Conservation (phyloP, 2,888 invertebrate genomes). For the Gastrophysa polygoni region DNA sequence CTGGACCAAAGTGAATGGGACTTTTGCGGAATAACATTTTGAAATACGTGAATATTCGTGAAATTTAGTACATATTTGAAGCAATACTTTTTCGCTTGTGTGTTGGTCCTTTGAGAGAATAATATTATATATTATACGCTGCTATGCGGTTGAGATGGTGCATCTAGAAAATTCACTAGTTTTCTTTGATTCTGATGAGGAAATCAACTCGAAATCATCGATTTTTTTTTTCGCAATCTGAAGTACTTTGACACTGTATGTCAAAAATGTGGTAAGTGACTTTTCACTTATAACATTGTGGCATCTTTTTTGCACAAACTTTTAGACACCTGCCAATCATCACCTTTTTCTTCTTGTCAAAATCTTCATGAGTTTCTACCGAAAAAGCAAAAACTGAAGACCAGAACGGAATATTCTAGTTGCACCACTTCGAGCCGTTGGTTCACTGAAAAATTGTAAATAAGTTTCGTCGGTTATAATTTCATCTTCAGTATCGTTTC, state of each 20-base stretch:
- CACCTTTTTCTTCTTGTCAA: no score
- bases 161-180: no score
- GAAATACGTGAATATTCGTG: conserved; percentile 37
- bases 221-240: no score
- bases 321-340: no score
- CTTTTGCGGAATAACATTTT: conserved; percentile 35
- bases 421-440: not conserved
- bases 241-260: no score
- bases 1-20: conserved; percentile 57
- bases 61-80: conserved; percentile 56
- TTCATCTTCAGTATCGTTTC: not conserved
- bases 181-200: no score
- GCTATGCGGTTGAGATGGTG: not conserved
- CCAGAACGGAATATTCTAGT: not conserved
- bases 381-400: not conserved
- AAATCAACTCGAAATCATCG: no score
- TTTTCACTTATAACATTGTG: no score
- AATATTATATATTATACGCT: conserved; percentile 41
- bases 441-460: conserved; percentile 13
- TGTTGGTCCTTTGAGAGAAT: conserved; percentile 54
- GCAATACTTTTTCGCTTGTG: conserved; percentile 58
- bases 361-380: no score
- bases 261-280: no score
- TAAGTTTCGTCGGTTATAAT: conserved; percentile 5
- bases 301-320: no score